Base-by-base conservation (phyloP, 2,888 invertebrate genomes). In the Acanthococcus lagerstroemiae region DNA sequence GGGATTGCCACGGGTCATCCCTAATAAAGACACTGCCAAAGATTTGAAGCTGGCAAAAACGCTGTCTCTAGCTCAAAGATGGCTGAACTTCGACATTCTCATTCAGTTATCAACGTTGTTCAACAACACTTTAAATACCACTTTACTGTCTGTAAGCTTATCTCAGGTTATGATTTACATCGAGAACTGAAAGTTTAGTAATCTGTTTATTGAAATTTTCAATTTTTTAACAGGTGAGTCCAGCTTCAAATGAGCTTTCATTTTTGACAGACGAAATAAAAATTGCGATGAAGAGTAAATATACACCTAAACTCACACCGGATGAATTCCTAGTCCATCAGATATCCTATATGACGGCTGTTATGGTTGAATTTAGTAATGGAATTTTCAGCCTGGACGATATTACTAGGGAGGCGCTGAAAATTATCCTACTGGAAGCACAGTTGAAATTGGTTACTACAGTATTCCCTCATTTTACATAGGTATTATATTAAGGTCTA, bases 61-160 rank as follows among this genome's bases (percentile, higher is more conserved):
- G 1, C 58, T 72, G 22, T 71, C 71, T 5, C 68, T 67, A 15
- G 68, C 70, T 7, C 72, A 72, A 61, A 66, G 72, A 37, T 67
- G 70, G 27, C 60, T 72, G 25, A 71, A 70, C 61, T 69, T 69
- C 63, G 72, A 72, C 57, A 68, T 72, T 6, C 63, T 72, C 15
- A 65, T 72, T 5, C 70, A 70, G 44, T 54, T 72, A 27, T 70
- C 70, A 26, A 48, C 48, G 21, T 21, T 22, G 19, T 26, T 48
- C 17, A 46, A 60, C 17, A n/a, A 26, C 7, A 17, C 24, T 3
- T 22, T 3, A 15, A 60, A 60, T 60, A 7, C 9, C 5, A 60
- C 46, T 26, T 1, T 60, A n/a, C 22, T 60, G 3, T 60, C 45
- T 25, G 60, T 50, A 26, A 48, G 60, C 12, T 45, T n/a, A n/a